Evolutionary conservation across 2,113 vertebrate species (phyloP).

Genomic region (Nannobrachium achirus): DNA sequence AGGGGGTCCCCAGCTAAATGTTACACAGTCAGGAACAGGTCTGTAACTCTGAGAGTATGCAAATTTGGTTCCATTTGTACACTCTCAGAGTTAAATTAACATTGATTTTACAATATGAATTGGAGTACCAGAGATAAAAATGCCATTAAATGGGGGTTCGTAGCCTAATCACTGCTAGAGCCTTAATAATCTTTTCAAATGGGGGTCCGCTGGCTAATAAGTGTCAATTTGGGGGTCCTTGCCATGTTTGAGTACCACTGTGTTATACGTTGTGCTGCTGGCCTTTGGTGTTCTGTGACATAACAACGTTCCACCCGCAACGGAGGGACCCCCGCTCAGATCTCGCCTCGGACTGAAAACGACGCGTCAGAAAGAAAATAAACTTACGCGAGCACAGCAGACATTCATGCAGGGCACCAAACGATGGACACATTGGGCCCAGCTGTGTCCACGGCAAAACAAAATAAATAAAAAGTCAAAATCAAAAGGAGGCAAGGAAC

Average conservation of each 20-base stretch:
- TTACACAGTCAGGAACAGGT: too few species aligned
- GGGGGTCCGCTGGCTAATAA: too few species aligned
- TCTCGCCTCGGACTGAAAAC: conserved; percentile 21
- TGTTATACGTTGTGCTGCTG: background rate
- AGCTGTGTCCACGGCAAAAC: conserved; percentile 80
- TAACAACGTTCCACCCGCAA: conserved; percentile 1
- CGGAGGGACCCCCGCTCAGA: conserved; percentile 26
- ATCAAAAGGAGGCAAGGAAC: conserved; percentile 69
- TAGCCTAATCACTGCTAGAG: too few species aligned
- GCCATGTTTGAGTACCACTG: background rate
- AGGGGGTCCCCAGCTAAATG: too few species aligned
- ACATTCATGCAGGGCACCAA: conserved; percentile 62
- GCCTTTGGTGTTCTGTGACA: conserved; percentile 20
- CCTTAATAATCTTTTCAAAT: too few species aligned
- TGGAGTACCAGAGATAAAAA: too few species aligned
- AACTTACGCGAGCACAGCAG: conserved; percentile 63
- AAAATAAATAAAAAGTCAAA: conserved; percentile 76
- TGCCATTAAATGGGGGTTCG: too few species aligned
- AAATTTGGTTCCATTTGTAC: too few species aligned
- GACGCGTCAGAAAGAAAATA: conserved; percentile 81
- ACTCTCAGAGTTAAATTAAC: too few species aligned
- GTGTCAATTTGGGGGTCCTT: too few species aligned
- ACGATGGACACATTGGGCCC: conserved; percentile 75
- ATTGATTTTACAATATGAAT: too few species aligned
- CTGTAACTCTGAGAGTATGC: too few species aligned